Evolutionary conservation across 2,113 vertebrate genomes (phyloP).

Genomic region (Gobius niger): DNA sequence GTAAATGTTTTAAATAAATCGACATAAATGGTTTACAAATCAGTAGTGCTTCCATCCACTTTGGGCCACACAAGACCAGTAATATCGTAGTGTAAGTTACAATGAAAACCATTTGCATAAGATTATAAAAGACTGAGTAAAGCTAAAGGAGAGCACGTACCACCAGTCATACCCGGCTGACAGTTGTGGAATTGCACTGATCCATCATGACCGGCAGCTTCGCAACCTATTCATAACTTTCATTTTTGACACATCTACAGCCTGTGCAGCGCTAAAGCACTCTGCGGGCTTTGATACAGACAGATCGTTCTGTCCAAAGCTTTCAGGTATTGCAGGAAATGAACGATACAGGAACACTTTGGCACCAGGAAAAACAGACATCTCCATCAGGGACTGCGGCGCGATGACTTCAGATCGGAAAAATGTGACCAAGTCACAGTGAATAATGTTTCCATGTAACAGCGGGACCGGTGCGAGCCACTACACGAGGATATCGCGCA

Average conservation of each 20-base stretch:
- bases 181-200: slow-evolving; percentile 45
- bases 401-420: slow-evolving; percentile 46
- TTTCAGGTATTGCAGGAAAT: slow-evolving; percentile 43
- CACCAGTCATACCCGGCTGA: slow-evolving; percentile 14
- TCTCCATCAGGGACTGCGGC: slow-evolving; percentile 31
- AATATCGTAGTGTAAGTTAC: not conserved
- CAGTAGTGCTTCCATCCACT: not conserved
- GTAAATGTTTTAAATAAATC: too few relatives aligned
- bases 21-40: too few relatives aligned
- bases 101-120: not conserved
- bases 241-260: slow-evolving; percentile 55
- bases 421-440: slow-evolving; percentile 38
- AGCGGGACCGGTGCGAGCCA: slow-evolving; percentile 27
- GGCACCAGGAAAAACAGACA: slow-evolving; percentile 16
- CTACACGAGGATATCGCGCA: slow-evolving; percentile 31
- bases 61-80: not conserved
- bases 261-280: slow-evolving; percentile 50
- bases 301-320: slow-evolving; percentile 29
- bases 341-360: slow-evolving; percentile 27
- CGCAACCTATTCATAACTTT: slow-evolving; percentile 41
- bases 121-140: not conserved
- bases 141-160: not conserved
- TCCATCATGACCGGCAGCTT: slow-evolving; percentile 50
- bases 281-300: slow-evolving; percentile 48
- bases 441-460: slow-evolving; percentile 39